Evolutionary conservation across 2,888 invertebrate species (phyloP).

Genomic region (Apoda limacodes): DNA sequence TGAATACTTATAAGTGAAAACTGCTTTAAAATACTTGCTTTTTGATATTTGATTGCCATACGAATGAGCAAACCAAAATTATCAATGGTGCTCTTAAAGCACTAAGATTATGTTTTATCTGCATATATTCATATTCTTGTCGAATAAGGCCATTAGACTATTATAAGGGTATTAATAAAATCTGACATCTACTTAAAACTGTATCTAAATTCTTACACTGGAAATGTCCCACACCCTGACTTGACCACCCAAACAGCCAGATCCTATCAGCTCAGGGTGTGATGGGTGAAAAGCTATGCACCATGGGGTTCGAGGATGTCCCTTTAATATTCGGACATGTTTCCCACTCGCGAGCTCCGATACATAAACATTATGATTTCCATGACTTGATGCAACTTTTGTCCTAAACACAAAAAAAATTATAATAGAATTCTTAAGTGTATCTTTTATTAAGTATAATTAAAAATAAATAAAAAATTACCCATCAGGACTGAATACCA

Average conservation of each 20-base stretch:
- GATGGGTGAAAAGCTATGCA: slow-evolving; percentile 90
- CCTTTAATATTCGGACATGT: slow-evolving; percentile 80
- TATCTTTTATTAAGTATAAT: neutral
- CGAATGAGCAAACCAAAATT: no score
- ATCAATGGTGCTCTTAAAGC: no score
- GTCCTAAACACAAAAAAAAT: slow-evolving; percentile 62
- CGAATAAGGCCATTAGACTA: no score
- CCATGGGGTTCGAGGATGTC: slow-evolving; percentile 92
- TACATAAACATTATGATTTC: slow-evolving; percentile 89
- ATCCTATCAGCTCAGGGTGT: slow-evolving; percentile 84
- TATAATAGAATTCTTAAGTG: slow-evolving; percentile 1
- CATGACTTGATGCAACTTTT: slow-evolving; percentile 88
- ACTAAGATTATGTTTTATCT: no score
- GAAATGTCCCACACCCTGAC: slow-evolving; percentile 88
- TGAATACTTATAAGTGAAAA: no score
- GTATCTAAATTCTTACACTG: no score
- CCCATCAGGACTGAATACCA: slow-evolving; percentile 92
- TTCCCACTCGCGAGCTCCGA: slow-evolving; percentile 83
- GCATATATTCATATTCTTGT: no score
- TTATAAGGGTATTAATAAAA: no score
- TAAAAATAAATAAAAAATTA: slow-evolving; percentile 54
- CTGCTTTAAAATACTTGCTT: no score
- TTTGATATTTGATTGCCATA: no score
- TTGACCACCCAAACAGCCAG: slow-evolving; percentile 90
- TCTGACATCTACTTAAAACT: no score